Evolutionary conservation across 2,888 invertebrate genomes (phyloP), one percentile per base, ranked within the genome.

Genomic region (Spialia ferax): DNA sequence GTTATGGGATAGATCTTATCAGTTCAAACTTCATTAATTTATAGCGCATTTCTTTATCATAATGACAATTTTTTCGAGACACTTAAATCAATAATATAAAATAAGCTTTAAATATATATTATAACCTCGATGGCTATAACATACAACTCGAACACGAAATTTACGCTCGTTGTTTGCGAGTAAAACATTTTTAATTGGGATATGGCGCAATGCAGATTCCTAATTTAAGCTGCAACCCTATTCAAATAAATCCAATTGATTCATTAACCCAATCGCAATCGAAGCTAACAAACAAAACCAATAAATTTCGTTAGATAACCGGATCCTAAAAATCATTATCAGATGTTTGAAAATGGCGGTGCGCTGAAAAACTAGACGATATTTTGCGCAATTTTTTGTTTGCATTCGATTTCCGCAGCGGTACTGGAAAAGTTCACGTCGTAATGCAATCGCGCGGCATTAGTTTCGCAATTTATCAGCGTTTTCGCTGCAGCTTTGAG

Each of bases 361-460:
- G 75, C 78, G 78, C 79, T 83, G 83, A 86, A 89, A 91, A 87
- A 84, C 84, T 80, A 74, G 75, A 76, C 85, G 84, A 89, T 89
- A 88, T 89, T 89, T 89, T 81, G 79, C 79, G 81, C 83, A 83
- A n/a, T 84, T 87, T 86, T 89, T 89, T 87, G 60, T 66, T 66
- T 66, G 60, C 60, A 84, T 84, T 86, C 86, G 85, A 88, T 90
- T 87, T 86, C 80, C 84, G 80, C 81, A 76, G 85, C 83, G 88
- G 87, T 91, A 85, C 88, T 91, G 89, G 90, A 92, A 93, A 93
- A 93, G 87, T 91, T 92, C 88, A 87, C 89, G 87, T 90, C 88
- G 91, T 90, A 91, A 90, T 89, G 90, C 91, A 88, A 90, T 93
- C 89, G 84, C 79, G 84, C 76, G 84, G 92, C 86, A 91, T 93